Evolutionary conservation across 2,888 invertebrate species (phyloP), one percentile per base, ranked within the genome.

Genomic region (Himalopsyche japonica): DNA sequence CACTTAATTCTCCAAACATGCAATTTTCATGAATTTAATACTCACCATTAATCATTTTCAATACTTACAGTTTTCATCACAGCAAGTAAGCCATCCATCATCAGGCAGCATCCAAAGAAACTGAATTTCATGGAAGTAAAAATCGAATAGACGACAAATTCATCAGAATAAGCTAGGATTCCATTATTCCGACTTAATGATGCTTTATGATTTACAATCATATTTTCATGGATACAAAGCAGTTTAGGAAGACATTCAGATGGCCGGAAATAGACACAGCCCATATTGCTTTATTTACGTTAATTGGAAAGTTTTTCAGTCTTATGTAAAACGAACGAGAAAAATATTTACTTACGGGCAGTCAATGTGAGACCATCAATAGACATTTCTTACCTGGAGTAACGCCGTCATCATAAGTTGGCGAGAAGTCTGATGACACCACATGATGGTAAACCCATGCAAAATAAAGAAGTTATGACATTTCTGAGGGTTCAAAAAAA

Each of bases 391-490:
- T 15, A 80, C 48, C 48, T 49, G 20, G 12, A n/a, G 47, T 24
- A 32, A 43, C 76, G 76, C 76, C 81, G 27, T 70, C 12, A 30
- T 76, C 10, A 70, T n/a, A n/a, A n/a, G n/a, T 81, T 30, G n/a
- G 76, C 47, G n/a, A 10, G 76, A 70, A 43, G 43, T 48, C 76
- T 12, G 76, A 47, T 30, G 81, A 43, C 81, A 82, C 82, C 43
- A 32, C 34, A 43, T 70, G 70, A 70, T 70, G 30, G 70, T 43
- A 32, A 48, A 48, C 77, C 83, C 85, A 86, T 86, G 85, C 79
- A 86, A 86, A 84, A 86, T 47, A 86, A 86, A 86, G 70, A 79
- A 84, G 82, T 77, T 80, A 79, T 48, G 81, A 70, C 30, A 27
- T 47, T 78, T 79, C 78, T 10, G n/a, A 47, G 70, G 70, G 70